Percentiles rank a stretch among this genome's conserved stretches.
phyloP scores from a whole-genome alignment of 2,113 vertebrate species.

The Laticauda laticaudata region DNA sequence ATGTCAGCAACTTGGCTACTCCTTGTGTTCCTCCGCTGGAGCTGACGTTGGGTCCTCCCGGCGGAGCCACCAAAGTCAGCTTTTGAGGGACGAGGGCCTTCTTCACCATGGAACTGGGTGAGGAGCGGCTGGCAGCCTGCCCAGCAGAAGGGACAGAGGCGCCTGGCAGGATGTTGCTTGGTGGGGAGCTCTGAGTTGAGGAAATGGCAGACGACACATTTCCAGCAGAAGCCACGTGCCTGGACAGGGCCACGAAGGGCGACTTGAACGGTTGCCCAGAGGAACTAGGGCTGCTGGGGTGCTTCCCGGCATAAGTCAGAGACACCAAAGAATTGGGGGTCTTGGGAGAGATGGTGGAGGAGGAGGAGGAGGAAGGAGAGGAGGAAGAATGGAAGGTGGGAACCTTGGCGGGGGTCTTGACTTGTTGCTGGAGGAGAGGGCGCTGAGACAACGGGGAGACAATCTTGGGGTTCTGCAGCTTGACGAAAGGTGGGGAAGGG shows the following conservation, averaged over 20 bases:
- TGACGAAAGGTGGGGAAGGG: slow-evolving; percentile 64
- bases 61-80: slow-evolving; percentile 80
- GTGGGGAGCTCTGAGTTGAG: slow-evolving; percentile 62
- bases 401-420: slow-evolving; percentile 73
- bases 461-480: slow-evolving; percentile 70
- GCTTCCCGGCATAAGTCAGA: slow-evolving; percentile 69
- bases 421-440: slow-evolving; percentile 69
- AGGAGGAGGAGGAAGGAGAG: not conserved
- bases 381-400: slow-evolving; percentile 70
- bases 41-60: slow-evolving; percentile 76
- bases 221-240: slow-evolving; percentile 65
- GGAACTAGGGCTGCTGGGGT: slow-evolving; percentile 56
- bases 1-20: slow-evolving; percentile 83
- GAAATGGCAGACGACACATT: slow-evolving; percentile 58
- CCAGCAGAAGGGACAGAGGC: slow-evolving; percentile 50
- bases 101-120: slow-evolving; percentile 59
- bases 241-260: slow-evolving; percentile 62
- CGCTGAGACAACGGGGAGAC: slow-evolving; percentile 69
- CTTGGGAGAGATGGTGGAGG: slow-evolving; percentile 52
- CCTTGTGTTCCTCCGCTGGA: slow-evolving; percentile 78
- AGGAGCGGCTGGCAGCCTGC: slow-evolving; percentile 46
- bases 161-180: slow-evolving; percentile 53
- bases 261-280: slow-evolving; percentile 71
- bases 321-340: slow-evolving; percentile 49
- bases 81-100: slow-evolving; percentile 73